A percentile compares a stretch with the other conserved stretches of the same genome.
These are phyloP conservation scores for Labeo calbasu DNA, from an alignment of 2,797 vertebrate genomes.

Conservation along the genomic window DNA sequence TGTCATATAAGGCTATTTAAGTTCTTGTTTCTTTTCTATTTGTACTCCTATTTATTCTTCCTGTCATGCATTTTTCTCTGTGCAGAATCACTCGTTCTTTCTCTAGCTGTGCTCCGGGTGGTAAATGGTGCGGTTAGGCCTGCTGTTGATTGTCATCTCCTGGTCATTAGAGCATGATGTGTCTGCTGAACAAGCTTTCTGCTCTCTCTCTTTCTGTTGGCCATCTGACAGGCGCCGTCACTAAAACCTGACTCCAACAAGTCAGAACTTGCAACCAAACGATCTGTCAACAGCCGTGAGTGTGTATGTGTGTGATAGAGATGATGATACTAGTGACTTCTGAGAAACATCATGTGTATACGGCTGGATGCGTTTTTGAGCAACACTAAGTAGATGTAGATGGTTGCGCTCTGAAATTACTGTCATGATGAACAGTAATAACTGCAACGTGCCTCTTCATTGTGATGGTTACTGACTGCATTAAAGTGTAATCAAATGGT, in stretches of 20 bases:
- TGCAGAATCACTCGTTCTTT: background rate
- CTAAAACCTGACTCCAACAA: conserved; percentile 19
- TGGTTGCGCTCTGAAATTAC: background rate
- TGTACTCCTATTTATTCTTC: background rate
- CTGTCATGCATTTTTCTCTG: background rate
- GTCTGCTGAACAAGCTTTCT: conserved; percentile 29
- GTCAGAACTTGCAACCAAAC: conserved; percentile 18
- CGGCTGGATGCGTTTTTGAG: conserved; percentile 18
- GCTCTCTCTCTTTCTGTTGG: background rate
- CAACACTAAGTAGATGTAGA: conserved; percentile 17
- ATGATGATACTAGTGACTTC: background rate
- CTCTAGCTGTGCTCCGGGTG: conserved; percentile 5
- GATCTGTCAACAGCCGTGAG: conserved; percentile 8
- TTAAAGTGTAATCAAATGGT: background rate
- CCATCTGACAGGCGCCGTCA: conserved; percentile 4
- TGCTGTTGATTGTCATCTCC: conserved; percentile 50
- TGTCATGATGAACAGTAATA: conserved; percentile 23
- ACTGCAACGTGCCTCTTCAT: background rate
- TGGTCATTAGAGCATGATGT: conserved; percentile 48
- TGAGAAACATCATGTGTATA: conserved; percentile 19
- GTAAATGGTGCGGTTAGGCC: conserved; percentile 24
- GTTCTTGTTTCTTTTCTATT: background rate
- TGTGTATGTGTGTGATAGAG: background rate
- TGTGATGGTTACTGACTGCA: conserved; percentile 9
- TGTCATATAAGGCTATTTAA: background rate